These are phyloP conservation scores for Dendropsophus ebraccatus DNA, from an alignment of 2,113 vertebrate species.

Conservation along the genomic window DNA sequence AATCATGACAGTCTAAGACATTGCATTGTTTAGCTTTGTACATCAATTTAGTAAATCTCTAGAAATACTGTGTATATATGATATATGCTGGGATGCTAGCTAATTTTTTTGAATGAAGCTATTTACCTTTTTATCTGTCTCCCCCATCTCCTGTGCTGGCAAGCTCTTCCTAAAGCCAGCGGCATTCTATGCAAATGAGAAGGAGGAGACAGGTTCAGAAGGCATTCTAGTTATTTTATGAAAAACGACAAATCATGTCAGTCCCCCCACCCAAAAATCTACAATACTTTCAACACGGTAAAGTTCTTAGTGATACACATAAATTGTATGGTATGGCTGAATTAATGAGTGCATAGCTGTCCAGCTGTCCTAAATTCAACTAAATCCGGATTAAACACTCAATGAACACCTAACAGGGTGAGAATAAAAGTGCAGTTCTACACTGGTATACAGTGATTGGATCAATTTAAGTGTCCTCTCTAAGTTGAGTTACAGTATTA, in stretches of 20 bases:
- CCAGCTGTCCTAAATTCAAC: too few relatives aligned
- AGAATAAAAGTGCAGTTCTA: neutral
- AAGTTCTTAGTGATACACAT: neutral
- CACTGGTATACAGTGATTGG: neutral
- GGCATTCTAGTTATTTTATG: slow-evolving; percentile 4
- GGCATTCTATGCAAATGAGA: slow-evolving; percentile 46
- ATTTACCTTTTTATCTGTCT: slow-evolving; percentile 48
- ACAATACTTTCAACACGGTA: neutral
- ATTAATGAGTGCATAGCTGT: too few relatives aligned
- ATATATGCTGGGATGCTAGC: neutral
- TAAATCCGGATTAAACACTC: too few relatives aligned
- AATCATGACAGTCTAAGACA: neutral
- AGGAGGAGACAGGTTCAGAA: slow-evolving; percentile 42
- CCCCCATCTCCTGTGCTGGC: slow-evolving; percentile 49
- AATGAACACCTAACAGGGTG: too few relatives aligned
- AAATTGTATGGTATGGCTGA: too few relatives aligned
- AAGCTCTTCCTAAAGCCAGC: slow-evolving; percentile 42
- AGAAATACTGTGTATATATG: neutral
- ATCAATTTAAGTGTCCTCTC: neutral
- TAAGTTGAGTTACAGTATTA: too few relatives aligned
- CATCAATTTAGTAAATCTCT: neutral
- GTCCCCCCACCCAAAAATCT: neutral
- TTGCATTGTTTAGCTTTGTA: neutral
- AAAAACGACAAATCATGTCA: neutral
- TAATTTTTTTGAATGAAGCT: neutral